Evolutionary conservation across 2,113 vertebrate species (phyloP).

Genomic region (Polypterus bichir): DNA sequence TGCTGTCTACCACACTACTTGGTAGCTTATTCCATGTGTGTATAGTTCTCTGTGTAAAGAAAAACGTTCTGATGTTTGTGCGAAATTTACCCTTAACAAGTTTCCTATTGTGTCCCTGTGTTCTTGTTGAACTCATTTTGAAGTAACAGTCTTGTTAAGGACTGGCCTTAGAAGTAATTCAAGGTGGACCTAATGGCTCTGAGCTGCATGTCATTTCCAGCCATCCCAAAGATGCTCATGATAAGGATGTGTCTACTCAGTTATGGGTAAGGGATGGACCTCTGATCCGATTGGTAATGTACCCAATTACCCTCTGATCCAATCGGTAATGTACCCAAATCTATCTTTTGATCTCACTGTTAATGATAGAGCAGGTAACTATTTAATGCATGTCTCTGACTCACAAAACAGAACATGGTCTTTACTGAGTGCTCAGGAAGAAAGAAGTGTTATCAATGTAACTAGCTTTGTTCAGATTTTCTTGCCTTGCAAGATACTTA

Average conservation of each 20-base stretch:
- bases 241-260: background rate
- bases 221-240: background rate
- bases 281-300: too few species aligned
- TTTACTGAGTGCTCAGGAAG: background rate
- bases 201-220: background rate
- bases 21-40: too few species aligned
- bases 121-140: too few species aligned
- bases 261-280: background rate
- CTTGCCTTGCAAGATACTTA: background rate
- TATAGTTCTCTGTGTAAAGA: too few species aligned
- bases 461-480: background rate
- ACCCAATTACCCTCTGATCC: too few species aligned
- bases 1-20: too few species aligned
- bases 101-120: too few species aligned
- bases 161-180: background rate
- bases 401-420: background rate
- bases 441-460: background rate
- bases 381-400: background rate
- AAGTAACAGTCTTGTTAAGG: too few species aligned
- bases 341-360: background rate
- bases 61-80: too few species aligned
- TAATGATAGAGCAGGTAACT: background rate
- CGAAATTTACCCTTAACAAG: too few species aligned
- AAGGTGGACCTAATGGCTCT: background rate
- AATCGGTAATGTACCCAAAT: background rate